A percentile compares a stretch with the other conserved stretches of the same genome.
Evolutionary conservation across 2,888 invertebrate genomes (phyloP).

Genomic region (Stegana nigrithorax): DNA sequence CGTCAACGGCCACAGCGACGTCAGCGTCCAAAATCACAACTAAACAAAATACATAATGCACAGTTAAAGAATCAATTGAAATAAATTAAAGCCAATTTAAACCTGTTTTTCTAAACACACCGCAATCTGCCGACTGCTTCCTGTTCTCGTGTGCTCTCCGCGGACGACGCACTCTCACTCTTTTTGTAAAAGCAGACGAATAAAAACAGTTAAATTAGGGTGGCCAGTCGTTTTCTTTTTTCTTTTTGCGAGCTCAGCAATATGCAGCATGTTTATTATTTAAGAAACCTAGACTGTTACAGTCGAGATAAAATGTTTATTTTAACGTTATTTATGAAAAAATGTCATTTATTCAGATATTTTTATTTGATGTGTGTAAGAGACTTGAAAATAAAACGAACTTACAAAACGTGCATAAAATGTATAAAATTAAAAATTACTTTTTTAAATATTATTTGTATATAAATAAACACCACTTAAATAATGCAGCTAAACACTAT

Average conservation of each 20-base stretch:
- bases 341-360: too few species aligned
- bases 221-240: not conserved
- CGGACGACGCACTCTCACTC: too few species aligned
- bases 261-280: too few species aligned
- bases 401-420: constrained; percentile 6
- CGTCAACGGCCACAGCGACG: not conserved
- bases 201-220: constrained; percentile 2
- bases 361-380: too few species aligned
- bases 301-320: too few species aligned
- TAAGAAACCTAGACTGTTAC: too few species aligned
- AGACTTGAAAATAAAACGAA: too few species aligned
- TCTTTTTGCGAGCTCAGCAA: too few species aligned
- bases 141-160: too few species aligned
- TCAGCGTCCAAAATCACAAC: not conserved
- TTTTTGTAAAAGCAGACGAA: too few species aligned
- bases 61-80: not conserved
- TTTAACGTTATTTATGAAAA: too few species aligned
- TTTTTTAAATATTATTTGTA: not conserved
- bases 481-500: constrained; percentile 35
- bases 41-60: not conserved
- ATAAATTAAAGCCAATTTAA: constrained; percentile 12
- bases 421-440: constrained; percentile 1
- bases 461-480: not conserved
- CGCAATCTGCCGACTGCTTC: not conserved
- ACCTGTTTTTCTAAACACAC: not conserved